Conservation (phyloP, 2,888 invertebrate genomes). For the Sphaeridia pumilis region DNA sequence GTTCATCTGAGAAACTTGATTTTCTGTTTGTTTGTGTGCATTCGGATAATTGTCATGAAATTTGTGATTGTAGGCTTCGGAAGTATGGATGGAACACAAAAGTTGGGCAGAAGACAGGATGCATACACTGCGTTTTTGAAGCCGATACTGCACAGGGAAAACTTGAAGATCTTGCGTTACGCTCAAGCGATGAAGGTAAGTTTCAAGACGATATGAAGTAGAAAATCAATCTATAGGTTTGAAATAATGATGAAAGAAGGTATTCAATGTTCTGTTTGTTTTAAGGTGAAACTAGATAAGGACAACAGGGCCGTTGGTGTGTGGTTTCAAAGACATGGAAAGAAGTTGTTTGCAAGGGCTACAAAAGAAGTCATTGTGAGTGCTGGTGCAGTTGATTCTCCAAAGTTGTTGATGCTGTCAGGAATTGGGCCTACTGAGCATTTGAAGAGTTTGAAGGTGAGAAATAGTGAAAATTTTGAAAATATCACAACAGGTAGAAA, state of each 20-base stretch:
- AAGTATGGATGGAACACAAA: slow-evolving; percentile 4
- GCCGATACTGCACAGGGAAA: slow-evolving; percentile 2
- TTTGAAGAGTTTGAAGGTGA: not conserved
- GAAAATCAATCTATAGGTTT: no score
- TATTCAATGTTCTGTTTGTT: slow-evolving; percentile 14
- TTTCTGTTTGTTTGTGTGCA: not conserved
- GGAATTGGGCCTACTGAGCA: slow-evolving; percentile 20
- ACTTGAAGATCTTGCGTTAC: slow-evolving; percentile 11
- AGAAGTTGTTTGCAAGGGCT: slow-evolving; percentile 16
- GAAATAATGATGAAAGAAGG: slow-evolving; percentile 11
- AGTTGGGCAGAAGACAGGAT: not conserved
- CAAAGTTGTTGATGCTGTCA: slow-evolving; percentile 22
- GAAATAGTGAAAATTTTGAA: not conserved
- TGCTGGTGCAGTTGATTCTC: slow-evolving; percentile 21
- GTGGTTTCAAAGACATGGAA: slow-evolving; percentile 19
- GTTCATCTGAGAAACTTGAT: not conserved
- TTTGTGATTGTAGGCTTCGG: no score
- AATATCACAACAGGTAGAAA: not conserved
- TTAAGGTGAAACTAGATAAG: slow-evolving; percentile 23
- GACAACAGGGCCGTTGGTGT: slow-evolving; percentile 19
- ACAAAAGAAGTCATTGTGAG: slow-evolving; percentile 24
- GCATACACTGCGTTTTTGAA: not conserved
- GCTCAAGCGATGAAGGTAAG: slow-evolving; percentile 13
- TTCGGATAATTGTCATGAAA: no score
- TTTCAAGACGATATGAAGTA: no score